These are phyloP conservation scores for Galeopterus variegatus DNA, from an alignment of 2,113 vertebrate species.

Conservation along the genomic window DNA sequence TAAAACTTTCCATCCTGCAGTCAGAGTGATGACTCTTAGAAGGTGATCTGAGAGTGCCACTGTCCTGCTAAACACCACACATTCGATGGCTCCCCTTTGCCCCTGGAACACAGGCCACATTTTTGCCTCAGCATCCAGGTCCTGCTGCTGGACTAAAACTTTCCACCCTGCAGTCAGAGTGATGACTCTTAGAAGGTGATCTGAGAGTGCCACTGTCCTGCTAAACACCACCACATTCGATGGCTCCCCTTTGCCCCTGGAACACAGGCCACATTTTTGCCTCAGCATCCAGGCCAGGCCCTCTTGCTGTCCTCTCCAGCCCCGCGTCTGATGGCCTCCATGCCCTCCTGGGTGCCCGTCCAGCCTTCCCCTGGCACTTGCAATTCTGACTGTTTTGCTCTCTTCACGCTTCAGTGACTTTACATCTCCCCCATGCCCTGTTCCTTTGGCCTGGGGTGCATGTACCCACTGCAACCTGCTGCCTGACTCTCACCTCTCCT, in stretches of 20 bases:
- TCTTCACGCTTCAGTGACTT: not conserved
- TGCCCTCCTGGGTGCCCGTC: not conserved
- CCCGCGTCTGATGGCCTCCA: fast-evolving
- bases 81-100: not conserved
- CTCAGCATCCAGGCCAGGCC: not conserved
- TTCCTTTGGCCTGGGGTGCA: not conserved
- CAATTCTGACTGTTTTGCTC: fast-evolving
- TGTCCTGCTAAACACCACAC: not conserved
- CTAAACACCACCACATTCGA: not conserved
- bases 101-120: not conserved
- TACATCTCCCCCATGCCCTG: too few relatives aligned
- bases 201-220: not conserved
- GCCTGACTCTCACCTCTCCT: not conserved
- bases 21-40: not conserved
- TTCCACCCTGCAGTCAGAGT: not conserved
- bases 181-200: not conserved
- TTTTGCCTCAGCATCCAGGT: not conserved
- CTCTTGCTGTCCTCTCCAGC: not conserved
- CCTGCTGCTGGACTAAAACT: not conserved
- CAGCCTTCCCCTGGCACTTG: not conserved
- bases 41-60: not conserved
- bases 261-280: not conserved
- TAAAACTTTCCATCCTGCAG: not conserved
- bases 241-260: not conserved
- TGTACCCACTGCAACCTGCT: not conserved